phyloP scores from a whole-genome alignment of 2,888 invertebrate species.

The Didymodactylos carnosus region DNA sequence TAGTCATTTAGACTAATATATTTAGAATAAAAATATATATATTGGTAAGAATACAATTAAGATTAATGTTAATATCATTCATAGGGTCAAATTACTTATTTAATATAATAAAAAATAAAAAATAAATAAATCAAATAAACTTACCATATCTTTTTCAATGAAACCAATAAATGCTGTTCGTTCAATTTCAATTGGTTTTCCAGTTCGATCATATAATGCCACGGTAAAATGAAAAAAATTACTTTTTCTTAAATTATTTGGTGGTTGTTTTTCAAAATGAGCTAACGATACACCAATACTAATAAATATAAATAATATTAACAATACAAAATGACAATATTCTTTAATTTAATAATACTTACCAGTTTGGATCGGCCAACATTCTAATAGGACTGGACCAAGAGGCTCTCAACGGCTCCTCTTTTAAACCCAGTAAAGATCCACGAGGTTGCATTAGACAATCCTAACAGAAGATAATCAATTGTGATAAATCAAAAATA shows the following conservation, averaged over 20 bases:
- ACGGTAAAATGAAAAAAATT: constrained; percentile 99
- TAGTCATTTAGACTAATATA: too few relatives aligned
- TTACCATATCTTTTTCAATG: constrained; percentile 88
- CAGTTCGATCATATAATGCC: constrained; percentile 85
- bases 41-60: too few relatives aligned
- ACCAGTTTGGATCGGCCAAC: not conserved
- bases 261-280: constrained; percentile 98
- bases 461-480: not conserved
- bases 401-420: constrained; percentile 10
- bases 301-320: too few relatives aligned
- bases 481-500: too few relatives aligned
- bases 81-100: too few relatives aligned
- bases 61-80: too few relatives aligned
- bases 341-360: not conserved
- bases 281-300: constrained; percentile 56
- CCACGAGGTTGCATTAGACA: constrained; percentile 12
- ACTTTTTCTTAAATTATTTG: constrained; percentile 91
- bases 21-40: too few relatives aligned
- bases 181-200: constrained; percentile 94
- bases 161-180: constrained; percentile 93
- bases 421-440: constrained; percentile 6
- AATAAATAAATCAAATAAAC: too few relatives aligned
- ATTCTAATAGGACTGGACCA: not conserved
- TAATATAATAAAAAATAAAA: too few relatives aligned
- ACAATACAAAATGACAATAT: not conserved